Conservation (phyloP, 2,888 invertebrate genomes). For the Ganaspis brasiliensis region DNA sequence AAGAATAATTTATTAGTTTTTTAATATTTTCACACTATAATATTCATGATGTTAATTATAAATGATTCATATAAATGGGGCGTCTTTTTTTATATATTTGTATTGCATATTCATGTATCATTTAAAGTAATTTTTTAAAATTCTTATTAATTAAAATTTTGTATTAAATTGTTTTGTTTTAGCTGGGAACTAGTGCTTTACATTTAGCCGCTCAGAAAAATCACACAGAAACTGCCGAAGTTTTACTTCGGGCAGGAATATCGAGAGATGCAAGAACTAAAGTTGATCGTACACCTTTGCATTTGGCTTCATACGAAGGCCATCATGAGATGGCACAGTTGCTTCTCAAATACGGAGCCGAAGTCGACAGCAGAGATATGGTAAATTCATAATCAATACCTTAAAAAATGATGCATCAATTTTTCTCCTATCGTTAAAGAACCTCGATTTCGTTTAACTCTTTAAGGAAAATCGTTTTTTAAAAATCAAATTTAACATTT, state of each 20-base stretch:
- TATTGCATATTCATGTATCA: no score
- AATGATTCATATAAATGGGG: no score
- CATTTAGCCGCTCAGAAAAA: constrained; percentile 94
- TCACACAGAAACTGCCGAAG: constrained; percentile 89
- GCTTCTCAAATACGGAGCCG: constrained; percentile 86
- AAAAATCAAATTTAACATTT: constrained; percentile 34
- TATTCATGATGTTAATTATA: no score
- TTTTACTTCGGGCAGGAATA: constrained; percentile 92
- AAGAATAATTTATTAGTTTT: no score
- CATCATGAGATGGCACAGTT: constrained; percentile 88
- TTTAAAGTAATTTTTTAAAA: no score
- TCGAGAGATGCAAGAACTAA: constrained; percentile 95
- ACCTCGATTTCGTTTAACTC: background rate
- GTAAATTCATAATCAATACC: constrained; percentile 79
- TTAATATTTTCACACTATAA: no score
- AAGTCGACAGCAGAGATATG: constrained; percentile 90
- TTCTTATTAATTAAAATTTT: no score
- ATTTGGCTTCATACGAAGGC: constrained; percentile 93
- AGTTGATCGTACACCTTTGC: constrained; percentile 95
- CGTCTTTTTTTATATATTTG: no score
- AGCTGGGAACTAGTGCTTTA: constrained; percentile 94
- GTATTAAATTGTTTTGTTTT: no score
- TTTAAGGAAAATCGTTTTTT: no score
- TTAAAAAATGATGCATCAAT: background rate
- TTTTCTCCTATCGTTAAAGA: background rate